phyloP scores from a whole-genome alignment of 2,113 vertebrate genomes.

The Callaeas wilsoni region DNA sequence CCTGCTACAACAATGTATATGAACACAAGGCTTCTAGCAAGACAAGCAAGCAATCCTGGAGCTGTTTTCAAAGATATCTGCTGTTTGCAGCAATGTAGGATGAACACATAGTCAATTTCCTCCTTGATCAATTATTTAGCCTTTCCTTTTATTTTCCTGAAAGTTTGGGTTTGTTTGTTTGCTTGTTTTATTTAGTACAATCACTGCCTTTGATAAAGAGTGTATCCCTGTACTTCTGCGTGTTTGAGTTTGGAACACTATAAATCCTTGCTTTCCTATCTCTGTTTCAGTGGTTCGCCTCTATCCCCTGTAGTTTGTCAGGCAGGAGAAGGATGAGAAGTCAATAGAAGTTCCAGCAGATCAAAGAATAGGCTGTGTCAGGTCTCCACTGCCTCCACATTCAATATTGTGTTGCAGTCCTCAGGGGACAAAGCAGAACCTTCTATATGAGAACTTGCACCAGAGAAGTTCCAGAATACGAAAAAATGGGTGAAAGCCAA shows the following conservation, averaged over 20 bases:
- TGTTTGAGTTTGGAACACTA: not conserved
- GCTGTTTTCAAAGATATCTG: not conserved
- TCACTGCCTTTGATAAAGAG: not conserved
- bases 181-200: not conserved
- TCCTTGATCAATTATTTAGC: not conserved
- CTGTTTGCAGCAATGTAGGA: not conserved
- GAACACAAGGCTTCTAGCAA: not conserved
- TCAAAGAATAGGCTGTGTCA: not conserved
- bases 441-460: not conserved
- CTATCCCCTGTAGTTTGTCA: not conserved
- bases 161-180: not conserved
- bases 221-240: not conserved
- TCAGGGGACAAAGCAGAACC: not conserved
- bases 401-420: not conserved
- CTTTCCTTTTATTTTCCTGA: not conserved
- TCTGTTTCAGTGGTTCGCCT: not conserved
- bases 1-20: not conserved
- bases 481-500: slow-evolving; percentile 5
- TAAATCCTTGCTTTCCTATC: not conserved
- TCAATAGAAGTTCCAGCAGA: not conserved
- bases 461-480: not conserved
- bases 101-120: not conserved
- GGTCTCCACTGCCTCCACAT: not conserved
- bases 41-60: not conserved
- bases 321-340: not conserved